Conservation (phyloP, 2,797 vertebrate species). For the Champsocephalus gunnari region DNA sequence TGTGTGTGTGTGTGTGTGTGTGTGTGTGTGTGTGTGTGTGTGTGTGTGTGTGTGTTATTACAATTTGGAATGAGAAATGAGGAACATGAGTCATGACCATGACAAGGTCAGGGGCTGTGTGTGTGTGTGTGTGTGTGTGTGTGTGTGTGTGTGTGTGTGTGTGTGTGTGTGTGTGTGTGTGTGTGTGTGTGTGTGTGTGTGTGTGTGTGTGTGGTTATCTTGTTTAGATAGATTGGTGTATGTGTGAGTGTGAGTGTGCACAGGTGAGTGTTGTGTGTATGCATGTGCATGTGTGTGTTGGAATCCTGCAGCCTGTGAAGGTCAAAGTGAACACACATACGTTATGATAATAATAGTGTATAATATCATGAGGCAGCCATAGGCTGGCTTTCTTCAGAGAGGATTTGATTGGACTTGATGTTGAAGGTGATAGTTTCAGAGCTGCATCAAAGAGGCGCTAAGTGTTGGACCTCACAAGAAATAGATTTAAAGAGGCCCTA, state of each 20-base stretch:
- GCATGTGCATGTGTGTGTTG: slow-evolving; percentile 3
- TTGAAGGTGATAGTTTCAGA: background rate
- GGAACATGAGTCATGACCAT: slow-evolving; percentile 34
- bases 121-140: no score
- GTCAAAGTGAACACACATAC: background rate
- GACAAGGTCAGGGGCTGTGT: slow-evolving; percentile 21
- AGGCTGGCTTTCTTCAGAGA: no score
- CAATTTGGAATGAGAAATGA: slow-evolving; percentile 20
- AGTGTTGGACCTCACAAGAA: no score
- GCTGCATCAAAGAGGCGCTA: background rate
- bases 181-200: background rate
- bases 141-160: no score
- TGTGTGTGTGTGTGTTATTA: background rate
- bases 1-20: no score
- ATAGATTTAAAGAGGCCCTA: no score
- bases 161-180: no score
- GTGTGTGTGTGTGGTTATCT: slow-evolving; percentile 5
- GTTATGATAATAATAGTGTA: background rate
- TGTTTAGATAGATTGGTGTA: slow-evolving; percentile 16
- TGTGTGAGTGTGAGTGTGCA: slow-evolving; percentile 3
- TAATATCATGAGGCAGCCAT: background rate
- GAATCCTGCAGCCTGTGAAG: slow-evolving; percentile 7
- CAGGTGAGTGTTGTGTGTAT: background rate
- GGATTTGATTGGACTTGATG: background rate
- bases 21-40: background rate